phyloP scores from a whole-genome alignment of 2,113 vertebrate species.

The Pterocles orientalis region DNA sequence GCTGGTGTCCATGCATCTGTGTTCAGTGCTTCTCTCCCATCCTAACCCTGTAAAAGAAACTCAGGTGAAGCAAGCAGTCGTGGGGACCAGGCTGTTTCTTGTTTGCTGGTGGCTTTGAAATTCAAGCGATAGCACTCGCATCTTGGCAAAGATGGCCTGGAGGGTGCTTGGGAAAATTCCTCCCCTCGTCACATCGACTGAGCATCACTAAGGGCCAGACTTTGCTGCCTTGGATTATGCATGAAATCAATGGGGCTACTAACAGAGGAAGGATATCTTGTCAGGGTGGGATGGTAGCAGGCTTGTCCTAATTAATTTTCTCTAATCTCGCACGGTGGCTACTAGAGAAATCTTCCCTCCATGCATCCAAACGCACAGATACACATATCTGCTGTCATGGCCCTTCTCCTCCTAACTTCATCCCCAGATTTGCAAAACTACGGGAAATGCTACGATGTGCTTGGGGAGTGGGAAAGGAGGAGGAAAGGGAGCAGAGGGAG shows the following conservation, averaged over 20 bases:
- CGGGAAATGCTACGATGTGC: not conserved
- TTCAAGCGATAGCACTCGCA: not conserved
- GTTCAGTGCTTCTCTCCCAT: not conserved
- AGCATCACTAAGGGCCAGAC: not conserved
- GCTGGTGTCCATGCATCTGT: fast-evolving
- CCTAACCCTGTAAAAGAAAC: not conserved
- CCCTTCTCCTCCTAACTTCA: not conserved
- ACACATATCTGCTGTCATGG: not conserved
- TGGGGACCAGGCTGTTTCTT: not conserved
- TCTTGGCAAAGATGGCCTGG: not conserved
- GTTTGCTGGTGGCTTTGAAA: not conserved
- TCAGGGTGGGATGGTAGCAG: not conserved
- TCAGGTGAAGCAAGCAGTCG: not conserved
- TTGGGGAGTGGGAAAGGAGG: not conserved
- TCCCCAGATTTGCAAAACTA: not conserved
- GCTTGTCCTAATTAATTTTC: not conserved
- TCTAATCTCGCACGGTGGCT: not conserved
- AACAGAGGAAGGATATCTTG: not conserved
- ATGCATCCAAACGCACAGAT: not conserved
- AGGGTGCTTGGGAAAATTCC: not conserved
- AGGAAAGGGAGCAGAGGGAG: not conserved
- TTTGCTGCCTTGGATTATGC: not conserved
- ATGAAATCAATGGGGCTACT: not conserved
- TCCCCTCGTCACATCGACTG: not conserved
- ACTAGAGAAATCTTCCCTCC: not conserved